Evolutionary conservation across 92 coral and sea anemone genomes (phyloP).

Genomic region (Palythoa grandis): DNA sequence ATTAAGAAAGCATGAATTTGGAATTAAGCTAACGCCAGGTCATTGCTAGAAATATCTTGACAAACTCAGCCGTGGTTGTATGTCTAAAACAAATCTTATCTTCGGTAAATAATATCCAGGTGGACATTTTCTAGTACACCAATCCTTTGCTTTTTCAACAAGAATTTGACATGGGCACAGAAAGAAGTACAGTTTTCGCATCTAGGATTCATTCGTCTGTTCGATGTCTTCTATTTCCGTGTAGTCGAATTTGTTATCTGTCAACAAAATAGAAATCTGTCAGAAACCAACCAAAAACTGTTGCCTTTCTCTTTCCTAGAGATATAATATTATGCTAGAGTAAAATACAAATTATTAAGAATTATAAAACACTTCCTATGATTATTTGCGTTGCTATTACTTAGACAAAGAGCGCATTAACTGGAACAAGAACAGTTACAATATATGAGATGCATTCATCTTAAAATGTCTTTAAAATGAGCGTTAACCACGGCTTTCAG

Average conservation of each 20-base stretch:
- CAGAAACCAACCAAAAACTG: not conserved
- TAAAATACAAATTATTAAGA: not conserved
- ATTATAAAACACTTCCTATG: not conserved
- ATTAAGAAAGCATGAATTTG: not conserved
- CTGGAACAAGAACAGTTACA: too few relatives aligned
- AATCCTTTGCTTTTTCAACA: not conserved
- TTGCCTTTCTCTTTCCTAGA: not conserved
- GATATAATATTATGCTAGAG: too few relatives aligned
- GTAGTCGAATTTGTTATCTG: constrained; percentile 3
- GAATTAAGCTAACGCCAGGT: not conserved
- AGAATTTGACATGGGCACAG: not conserved
- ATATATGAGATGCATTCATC: too few relatives aligned
- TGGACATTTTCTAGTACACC: not conserved
- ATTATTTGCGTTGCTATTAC: not conserved
- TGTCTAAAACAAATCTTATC: too few relatives aligned
- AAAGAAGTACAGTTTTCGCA: not conserved
- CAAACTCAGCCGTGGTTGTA: too few relatives aligned
- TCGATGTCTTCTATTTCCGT: constrained; percentile 20
- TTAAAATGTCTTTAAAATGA: too few relatives aligned
- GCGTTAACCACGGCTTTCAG: too few relatives aligned
- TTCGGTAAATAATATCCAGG: not conserved
- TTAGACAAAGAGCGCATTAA: not conserved
- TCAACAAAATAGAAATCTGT: not conserved
- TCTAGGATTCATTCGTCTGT: constrained; percentile 2
- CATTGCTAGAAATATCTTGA: too few relatives aligned